A percentile compares a stretch with the other conserved stretches of the same genome.
These are phyloP conservation scores for Mobula hypostoma DNA, from an alignment of 2,113 vertebrate genomes.

Conservation along the genomic window DNA sequence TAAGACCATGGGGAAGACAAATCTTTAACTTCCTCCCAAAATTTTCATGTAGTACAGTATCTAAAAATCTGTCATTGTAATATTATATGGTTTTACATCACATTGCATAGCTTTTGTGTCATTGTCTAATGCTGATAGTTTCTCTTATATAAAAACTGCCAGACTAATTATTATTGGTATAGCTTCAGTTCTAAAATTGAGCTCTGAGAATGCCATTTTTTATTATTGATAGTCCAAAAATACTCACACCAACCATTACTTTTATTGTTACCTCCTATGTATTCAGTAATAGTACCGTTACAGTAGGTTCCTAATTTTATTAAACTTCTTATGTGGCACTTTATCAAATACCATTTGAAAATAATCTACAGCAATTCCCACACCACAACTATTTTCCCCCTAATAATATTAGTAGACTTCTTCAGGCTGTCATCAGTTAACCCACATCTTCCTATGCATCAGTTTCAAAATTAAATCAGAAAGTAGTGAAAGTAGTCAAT, in stretches of 20 bases:
- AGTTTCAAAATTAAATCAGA: too few species aligned
- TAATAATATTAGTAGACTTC: not conserved
- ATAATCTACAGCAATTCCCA: not conserved
- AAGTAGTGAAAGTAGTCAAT: too few species aligned
- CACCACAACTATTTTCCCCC: not conserved
- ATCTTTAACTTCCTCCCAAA: too few species aligned
- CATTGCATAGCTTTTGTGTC: not conserved
- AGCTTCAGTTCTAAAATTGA: not conserved
- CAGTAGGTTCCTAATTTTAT: not conserved
- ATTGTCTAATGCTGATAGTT: not conserved
- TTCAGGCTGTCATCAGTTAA: not conserved
- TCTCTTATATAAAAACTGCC: not conserved
- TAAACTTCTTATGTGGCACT: not conserved
- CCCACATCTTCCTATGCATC: not conserved
- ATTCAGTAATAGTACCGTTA: not conserved
- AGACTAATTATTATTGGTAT: not conserved
- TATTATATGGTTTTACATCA: not conserved
- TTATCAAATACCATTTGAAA: not conserved
- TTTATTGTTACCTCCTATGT: not conserved
- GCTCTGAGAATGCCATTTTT: not conserved
- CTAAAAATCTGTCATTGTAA: not conserved
- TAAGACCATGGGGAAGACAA: too few species aligned
- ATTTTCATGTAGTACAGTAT: not conserved
- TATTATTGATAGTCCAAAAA: not conserved
- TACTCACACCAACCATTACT: not conserved